A percentile compares a stretch with the other conserved stretches of the same genome.
Evolutionary conservation across 1,140 invertebrate species (phyloP).

Genomic region (Trypoxylus dichotomus): DNA sequence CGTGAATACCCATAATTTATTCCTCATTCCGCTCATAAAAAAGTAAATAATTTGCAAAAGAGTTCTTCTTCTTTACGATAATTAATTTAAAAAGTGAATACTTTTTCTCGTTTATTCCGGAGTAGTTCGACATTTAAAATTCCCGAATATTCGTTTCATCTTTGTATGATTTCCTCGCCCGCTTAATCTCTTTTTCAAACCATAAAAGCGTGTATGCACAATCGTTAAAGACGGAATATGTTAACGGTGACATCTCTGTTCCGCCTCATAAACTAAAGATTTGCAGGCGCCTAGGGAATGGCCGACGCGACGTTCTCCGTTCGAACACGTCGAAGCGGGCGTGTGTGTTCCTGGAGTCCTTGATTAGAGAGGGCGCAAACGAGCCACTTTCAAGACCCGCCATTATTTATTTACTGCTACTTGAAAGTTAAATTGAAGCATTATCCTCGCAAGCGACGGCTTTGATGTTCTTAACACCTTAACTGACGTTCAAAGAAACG

Average conservation of each 20-base stretch:
- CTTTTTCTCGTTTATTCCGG: too few relatives aligned
- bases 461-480: neutral
- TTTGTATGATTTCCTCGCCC: too few relatives aligned
- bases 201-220: neutral
- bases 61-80: too few relatives aligned
- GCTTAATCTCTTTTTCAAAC: neutral
- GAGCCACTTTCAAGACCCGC: neutral
- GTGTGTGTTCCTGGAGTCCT: neutral
- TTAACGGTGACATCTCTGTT: conserved; percentile 16
- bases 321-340: neutral
- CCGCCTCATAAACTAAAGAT: conserved; percentile 6
- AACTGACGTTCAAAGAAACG: neutral
- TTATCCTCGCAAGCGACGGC: neutral
- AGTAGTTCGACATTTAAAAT: too few relatives aligned
- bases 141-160: too few relatives aligned
- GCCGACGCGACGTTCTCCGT: neutral
- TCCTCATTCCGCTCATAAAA: too few relatives aligned
- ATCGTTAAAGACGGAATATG: neutral
- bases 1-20: too few relatives aligned
- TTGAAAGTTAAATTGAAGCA: neutral
- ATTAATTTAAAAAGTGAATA: too few relatives aligned
- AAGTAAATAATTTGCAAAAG: too few relatives aligned
- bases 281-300: neutral
- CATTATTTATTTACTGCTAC: conserved; percentile 9
- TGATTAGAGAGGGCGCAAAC: conserved; percentile 21